Evolutionary conservation across 35 echinoderm and acorn worm genomes (phyloP), one percentile per base, ranked within the genome.

Genomic region (Acanthaster planci): DNA sequence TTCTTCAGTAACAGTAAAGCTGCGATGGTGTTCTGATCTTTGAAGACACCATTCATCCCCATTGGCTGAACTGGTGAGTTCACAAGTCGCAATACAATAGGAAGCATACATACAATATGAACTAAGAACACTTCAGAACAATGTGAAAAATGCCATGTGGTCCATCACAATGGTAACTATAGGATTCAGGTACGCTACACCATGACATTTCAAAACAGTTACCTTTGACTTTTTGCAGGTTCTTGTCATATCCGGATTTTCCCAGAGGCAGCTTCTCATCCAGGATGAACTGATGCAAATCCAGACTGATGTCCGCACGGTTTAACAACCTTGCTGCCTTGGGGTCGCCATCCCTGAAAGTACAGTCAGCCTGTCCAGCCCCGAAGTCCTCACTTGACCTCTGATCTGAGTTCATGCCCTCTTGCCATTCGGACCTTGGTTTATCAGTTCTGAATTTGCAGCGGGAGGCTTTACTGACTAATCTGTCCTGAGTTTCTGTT

Each of bases 231-330:
- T 26, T 72, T 26, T 72, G 64, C 34, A 72, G 64, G 64, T 72
- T 72, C 64, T 72, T 72, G 64, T 72, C 64, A 72, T 72, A 72
- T 72, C 64, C 64, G 30, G 64, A 72, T 29, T 72, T 72, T 72
- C 64, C 64, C 26, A 31, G 64, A 14, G 64, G 23, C 26, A 72
- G 64, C 34, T 72, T 72, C 30, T 72, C 64, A 19, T 72, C 64
- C 7, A 34, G 2, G 7, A 72, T 72, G 26, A 72, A 72, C 18
- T 29, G 19, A 31, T 29, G 64, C 64, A 72, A 72, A 35, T 72
- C 64, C 2, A 72, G 64, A 26, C 30, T 26, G 64, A 72, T 34
- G 10, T 72, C 64, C 12, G 42, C 42, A 47, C 4, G 42, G 60
- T 22, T 67, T n/a, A n/a, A n/a, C n/a, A n/a, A n/a, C 12, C 22